A percentile compares a stretch with the other conserved stretches of the same genome.
Conservation (phyloP, 2,797 vertebrate genomes). For the Enoplosus armatus region DNA sequence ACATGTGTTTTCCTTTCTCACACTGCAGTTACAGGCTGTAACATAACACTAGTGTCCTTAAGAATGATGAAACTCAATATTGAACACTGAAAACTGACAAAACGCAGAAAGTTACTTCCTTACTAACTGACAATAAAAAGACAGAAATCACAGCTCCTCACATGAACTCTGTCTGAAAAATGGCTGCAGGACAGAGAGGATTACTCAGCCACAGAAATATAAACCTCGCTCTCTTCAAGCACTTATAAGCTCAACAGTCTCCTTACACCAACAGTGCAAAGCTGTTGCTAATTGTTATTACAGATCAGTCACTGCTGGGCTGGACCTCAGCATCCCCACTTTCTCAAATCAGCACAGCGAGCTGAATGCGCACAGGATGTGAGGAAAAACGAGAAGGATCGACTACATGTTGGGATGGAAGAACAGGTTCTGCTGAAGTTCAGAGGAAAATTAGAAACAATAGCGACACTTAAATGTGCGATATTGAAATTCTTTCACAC, state of each 20-base stretch:
- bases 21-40: background rate
- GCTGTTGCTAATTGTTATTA: slow-evolving; percentile 67
- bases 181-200: slow-evolving; percentile 36
- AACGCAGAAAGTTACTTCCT: background rate
- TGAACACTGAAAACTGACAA: background rate
- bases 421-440: slow-evolving; percentile 3
- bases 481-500: background rate
- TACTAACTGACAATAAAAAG: background rate
- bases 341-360: slow-evolving; percentile 45
- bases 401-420: background rate
- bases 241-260: slow-evolving; percentile 54
- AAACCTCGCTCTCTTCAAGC: slow-evolving; percentile 51
- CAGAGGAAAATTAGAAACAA: background rate
- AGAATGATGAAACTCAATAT: background rate
- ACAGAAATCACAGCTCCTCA: background rate
- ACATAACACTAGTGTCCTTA: background rate
- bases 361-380: slow-evolving; percentile 6
- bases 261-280: slow-evolving; percentile 54
- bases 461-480: background rate
- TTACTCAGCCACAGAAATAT: slow-evolving; percentile 51
- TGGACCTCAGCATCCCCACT: slow-evolving; percentile 43
- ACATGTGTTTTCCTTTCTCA: background rate
- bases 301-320: slow-evolving; percentile 56
- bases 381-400: slow-evolving; percentile 31
- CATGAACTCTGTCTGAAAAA: slow-evolving; percentile 14